These are phyloP conservation scores for Callopanchax toddi DNA, from an alignment of 2,113 vertebrate genomes.

Conservation along the genomic window DNA sequence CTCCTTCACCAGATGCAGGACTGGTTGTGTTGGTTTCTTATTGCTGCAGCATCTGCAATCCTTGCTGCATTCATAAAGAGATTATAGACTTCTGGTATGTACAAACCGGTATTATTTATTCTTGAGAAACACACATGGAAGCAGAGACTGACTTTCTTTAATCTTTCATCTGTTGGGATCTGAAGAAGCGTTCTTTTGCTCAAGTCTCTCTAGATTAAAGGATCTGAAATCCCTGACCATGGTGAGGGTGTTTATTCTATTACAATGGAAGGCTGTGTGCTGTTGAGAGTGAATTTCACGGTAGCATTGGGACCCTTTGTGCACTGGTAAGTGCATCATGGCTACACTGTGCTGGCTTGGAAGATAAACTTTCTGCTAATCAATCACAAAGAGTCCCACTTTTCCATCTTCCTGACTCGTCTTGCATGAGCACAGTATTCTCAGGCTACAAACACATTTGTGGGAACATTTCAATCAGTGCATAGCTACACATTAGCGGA, in stretches of 20 bases:
- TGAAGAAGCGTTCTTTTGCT: slow-evolving; percentile 60
- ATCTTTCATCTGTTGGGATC: slow-evolving; percentile 74
- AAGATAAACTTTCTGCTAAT: slow-evolving; percentile 73
- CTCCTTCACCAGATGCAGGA: slow-evolving; percentile 31
- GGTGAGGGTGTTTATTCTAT: slow-evolving; percentile 52
- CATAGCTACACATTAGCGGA: slow-evolving; percentile 26
- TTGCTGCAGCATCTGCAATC: slow-evolving; percentile 17
- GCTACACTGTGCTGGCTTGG: slow-evolving; percentile 47
- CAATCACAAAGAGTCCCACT: slow-evolving; percentile 53
- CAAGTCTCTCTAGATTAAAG: slow-evolving; percentile 68
- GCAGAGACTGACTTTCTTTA: slow-evolving; percentile 22
- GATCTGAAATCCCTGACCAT: slow-evolving; percentile 48
- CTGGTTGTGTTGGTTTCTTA: slow-evolving; percentile 26
- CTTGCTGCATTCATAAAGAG: slow-evolving; percentile 32
- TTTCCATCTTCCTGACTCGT: slow-evolving; percentile 4
- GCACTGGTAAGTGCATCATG: slow-evolving; percentile 49
- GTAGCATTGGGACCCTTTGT: slow-evolving; percentile 57
- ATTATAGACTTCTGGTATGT: slow-evolving; percentile 26
- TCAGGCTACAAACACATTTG: slow-evolving; percentile 9
- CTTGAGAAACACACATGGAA: slow-evolving; percentile 19
- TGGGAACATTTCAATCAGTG: slow-evolving; percentile 44
- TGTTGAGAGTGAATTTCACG: slow-evolving; percentile 66
- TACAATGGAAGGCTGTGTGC: slow-evolving; percentile 58
- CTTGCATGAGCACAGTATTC: neutral
- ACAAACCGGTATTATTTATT: slow-evolving; percentile 34